phyloP scores from a whole-genome alignment of 2,113 vertebrate genomes.

The Aegotheles bennettii region DNA sequence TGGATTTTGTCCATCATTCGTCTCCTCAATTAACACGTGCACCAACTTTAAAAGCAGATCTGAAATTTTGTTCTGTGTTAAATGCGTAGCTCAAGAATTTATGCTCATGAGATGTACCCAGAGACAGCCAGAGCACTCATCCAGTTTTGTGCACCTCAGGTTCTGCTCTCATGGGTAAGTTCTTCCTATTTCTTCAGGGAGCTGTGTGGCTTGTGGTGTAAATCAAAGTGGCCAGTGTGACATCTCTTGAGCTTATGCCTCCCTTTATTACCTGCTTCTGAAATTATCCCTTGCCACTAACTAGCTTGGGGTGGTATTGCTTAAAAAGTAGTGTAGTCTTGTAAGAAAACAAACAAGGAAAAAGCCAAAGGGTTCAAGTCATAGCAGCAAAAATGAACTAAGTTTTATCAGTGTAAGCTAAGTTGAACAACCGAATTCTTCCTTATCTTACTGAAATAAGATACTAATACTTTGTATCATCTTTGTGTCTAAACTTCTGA shows the following conservation, averaged over 20 bases:
- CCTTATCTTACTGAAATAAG: background rate
- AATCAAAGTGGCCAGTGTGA: background rate
- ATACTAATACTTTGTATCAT: background rate
- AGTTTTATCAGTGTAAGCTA: background rate
- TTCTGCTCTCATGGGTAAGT: background rate
- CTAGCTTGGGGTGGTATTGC: background rate
- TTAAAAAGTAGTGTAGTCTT: background rate
- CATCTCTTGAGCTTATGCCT: background rate
- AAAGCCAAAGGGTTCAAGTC: background rate
- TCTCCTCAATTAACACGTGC: background rate
- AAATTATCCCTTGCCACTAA: background rate
- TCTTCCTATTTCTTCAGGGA: background rate
- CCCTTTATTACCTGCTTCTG: background rate
- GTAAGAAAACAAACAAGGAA: background rate
- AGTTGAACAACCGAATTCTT: background rate
- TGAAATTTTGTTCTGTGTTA: background rate
- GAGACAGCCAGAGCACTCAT: background rate
- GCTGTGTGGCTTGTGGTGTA: background rate
- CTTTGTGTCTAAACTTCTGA: background rate
- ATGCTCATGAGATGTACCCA: background rate
- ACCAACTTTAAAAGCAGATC: background rate
- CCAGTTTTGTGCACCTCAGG: background rate
- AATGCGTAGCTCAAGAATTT: background rate
- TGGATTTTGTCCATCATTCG: background rate
- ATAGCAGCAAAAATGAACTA: background rate